Evolutionary conservation across 2,888 invertebrate genomes (phyloP).

Genomic region (Apoda limacodes): DNA sequence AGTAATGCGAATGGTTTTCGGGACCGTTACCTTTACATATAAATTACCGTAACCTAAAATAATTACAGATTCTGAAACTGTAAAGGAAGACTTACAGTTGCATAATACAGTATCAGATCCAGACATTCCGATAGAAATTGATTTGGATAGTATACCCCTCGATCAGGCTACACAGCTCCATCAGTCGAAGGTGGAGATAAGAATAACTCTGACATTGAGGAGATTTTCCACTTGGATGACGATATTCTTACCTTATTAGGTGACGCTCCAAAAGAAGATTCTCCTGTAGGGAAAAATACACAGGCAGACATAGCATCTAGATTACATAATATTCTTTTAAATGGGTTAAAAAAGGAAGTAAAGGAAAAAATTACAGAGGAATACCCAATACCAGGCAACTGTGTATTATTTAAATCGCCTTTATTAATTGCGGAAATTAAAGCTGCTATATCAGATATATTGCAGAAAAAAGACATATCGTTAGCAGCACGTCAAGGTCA

Average conservation of each 20-base stretch:
- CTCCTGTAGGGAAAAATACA: slow-evolving; percentile 1
- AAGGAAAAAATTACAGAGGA: slow-evolving; percentile 5
- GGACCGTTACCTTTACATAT: no score
- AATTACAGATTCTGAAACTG: no score
- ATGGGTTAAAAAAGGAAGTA: slow-evolving; percentile 6
- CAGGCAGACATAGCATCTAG: slow-evolving; percentile 8
- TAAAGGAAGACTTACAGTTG: no score
- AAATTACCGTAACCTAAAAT: no score
- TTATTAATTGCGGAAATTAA: slow-evolving; percentile 9
- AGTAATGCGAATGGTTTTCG: no score
- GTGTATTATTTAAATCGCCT: slow-evolving; percentile 6
- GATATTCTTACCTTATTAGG: slow-evolving; percentile 2
- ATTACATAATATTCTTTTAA: slow-evolving; percentile 5
- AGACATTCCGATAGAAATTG: no score
- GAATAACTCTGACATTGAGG: no score
- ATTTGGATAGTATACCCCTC: no score
- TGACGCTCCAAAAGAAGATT: slow-evolving; percentile 8
- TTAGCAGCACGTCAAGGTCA: slow-evolving; percentile 6
- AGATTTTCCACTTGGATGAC: no score
- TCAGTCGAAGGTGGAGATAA: no score
- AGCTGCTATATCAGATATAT: slow-evolving; percentile 5
- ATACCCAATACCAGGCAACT: slow-evolving; percentile 10
- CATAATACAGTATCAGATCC: no score
- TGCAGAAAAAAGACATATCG: slow-evolving; percentile 5
- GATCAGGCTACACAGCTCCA: no score